Evolutionary conservation across 2,797 vertebrate genomes (phyloP).

Genomic region (Pangasius djambal): DNA sequence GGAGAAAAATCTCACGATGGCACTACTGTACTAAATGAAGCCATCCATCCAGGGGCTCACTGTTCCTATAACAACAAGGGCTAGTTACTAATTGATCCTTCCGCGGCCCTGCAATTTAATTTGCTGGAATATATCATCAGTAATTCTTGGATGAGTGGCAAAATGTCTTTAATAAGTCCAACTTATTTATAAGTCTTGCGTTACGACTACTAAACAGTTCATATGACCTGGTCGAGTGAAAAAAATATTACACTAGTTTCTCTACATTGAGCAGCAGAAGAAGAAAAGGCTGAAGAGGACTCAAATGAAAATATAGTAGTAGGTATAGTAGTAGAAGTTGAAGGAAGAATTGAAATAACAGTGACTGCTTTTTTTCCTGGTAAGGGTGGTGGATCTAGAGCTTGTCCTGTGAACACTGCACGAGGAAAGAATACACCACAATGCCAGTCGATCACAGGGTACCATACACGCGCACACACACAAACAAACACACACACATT

Average conservation of each 20-base stretch:
- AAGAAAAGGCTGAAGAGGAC: neutral
- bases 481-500: neutral
- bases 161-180: neutral
- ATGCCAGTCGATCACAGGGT: neutral
- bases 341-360: neutral
- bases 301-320: neutral
- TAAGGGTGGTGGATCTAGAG: neutral
- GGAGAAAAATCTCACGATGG: neutral
- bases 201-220: neutral
- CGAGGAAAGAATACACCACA: neutral
- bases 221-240: no score
- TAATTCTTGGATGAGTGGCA: neutral
- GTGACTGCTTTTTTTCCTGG: neutral
- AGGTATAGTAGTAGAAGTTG: neutral
- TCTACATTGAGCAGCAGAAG: neutral
- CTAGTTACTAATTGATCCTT: slow-evolving; percentile 57
- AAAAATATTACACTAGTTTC: neutral
- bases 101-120: neutral
- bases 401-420: neutral
- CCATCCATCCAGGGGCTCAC: slow-evolving; percentile 39
- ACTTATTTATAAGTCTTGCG: neutral
- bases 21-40: slow-evolving; percentile 38
- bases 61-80: slow-evolving; percentile 75
- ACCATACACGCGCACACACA: no score
- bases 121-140: neutral